Evolutionary conservation across 2,888 invertebrate species (phyloP).

Genomic region (Notodromas monacha): DNA sequence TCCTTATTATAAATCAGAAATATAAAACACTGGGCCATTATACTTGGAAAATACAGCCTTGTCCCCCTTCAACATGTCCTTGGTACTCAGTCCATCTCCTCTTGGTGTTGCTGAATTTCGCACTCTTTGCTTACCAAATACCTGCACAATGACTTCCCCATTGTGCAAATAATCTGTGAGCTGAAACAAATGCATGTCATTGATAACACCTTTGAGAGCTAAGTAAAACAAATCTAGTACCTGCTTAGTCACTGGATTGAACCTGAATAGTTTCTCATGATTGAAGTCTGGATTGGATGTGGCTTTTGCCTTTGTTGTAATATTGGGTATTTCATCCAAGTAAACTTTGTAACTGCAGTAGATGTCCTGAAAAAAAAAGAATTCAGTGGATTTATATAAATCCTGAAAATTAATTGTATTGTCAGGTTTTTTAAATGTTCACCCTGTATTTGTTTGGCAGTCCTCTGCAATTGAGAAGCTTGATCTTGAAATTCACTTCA

Average conservation of each 20-base stretch:
- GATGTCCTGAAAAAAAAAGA: conserved; percentile 14
- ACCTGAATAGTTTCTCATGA: conserved; percentile 17
- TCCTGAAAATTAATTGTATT: not conserved
- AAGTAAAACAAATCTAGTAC: too few relatives aligned
- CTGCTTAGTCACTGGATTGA: conserved; percentile 17
- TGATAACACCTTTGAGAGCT: too few relatives aligned
- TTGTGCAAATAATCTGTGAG: conserved; percentile 18
- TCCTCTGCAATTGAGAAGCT: conserved; percentile 19
- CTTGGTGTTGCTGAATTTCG: conserved; percentile 11
- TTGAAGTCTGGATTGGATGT: conserved; percentile 19
- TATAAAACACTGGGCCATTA: not conserved
- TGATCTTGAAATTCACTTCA: conserved; percentile 19
- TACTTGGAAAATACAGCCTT: conserved; percentile 12
- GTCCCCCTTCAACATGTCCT: conserved; percentile 14
- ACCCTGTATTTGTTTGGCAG: conserved; percentile 20
- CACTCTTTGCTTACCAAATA: conserved; percentile 20
- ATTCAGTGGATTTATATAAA: too few relatives aligned
- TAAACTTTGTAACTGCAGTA: conserved; percentile 20
- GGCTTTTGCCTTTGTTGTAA: conserved; percentile 15
- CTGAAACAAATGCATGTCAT: conserved; percentile 13
- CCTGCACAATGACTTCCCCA: conserved; percentile 18
- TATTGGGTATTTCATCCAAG: conserved; percentile 16
- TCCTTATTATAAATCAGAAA: too few relatives aligned
- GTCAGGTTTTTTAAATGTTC: conserved; percentile 13
- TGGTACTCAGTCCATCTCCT: conserved; percentile 13